Base-by-base conservation (phyloP, 2,797 vertebrate genomes). In the Myripristis murdjan region DNA sequence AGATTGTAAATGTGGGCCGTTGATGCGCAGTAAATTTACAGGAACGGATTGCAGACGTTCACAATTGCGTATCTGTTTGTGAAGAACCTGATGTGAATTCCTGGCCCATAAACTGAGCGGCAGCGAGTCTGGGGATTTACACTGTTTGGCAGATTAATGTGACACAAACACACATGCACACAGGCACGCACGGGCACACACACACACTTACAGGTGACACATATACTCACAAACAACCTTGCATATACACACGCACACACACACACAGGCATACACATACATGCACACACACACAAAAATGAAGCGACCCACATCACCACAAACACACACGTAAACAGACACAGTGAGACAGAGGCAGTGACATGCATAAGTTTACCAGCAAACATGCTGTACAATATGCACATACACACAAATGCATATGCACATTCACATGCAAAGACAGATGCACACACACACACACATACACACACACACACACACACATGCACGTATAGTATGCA, bases 21-120 rank as follows among this genome's bases (percentile, higher is more conserved):
- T 83, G 66, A 37, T 43, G 31, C 79, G 63, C 59, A 60, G 68
- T 48, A 35, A 60, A 75, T 74, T 69, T 57, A 46, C 46, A 67
- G 37, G 39, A 75, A 63, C 22, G n/a, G 54, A 58, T 77, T 58
- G 51, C 55, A 46, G 49, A 64, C 35, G 1, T 67, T 67, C 48
- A 65, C 61, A 73, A 73, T 73, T 47, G 64, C 33, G 67, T 37
- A 75, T 79, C 80, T 35, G 79, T 67, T 68, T 65, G 60, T 7
- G 39, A 85, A 71, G 44, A 81, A 84, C 89, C 77, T 1, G 51
- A 20, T 33, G 52, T 43, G 22, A 75, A 82, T 74, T 73, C 59
- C 48, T 66, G 49, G 69, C 64, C 47, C 46, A 31, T 60, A 57
- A 51, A 66, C 56, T 18, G 60, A 31, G 52, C 41, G 55, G 12